phyloP scores from a whole-genome alignment of 2,888 invertebrate species.

The Macroteleia sp. region DNA sequence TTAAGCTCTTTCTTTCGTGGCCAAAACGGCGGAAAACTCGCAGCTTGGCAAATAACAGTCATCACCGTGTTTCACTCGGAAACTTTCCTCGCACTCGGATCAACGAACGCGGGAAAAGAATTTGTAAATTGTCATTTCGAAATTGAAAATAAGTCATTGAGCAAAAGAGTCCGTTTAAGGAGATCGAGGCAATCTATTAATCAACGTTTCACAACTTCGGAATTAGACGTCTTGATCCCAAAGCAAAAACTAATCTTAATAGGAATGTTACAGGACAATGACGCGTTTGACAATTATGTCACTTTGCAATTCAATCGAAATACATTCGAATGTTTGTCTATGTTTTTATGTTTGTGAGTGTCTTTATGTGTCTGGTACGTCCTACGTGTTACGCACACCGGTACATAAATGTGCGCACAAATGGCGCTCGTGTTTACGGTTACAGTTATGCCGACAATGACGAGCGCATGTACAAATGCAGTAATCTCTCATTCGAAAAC shows the following conservation, averaged over 20 bases:
- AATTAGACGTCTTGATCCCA: constrained; percentile 33
- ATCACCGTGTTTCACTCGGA: background rate
- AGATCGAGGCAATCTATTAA: constrained; percentile 14
- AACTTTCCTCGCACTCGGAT: constrained; percentile 5
- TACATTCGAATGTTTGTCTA: constrained; percentile 21
- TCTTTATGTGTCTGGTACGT: too few species aligned
- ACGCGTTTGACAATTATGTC: constrained; percentile 56
- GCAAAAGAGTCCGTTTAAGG: constrained; percentile 23
- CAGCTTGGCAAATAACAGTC: constrained; percentile 7
- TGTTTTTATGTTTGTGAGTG: too few species aligned
- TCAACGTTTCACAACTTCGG: constrained; percentile 21
- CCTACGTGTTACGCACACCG: constrained; percentile 25
- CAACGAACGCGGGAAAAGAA: constrained; percentile 6
- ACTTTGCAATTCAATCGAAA: constrained; percentile 54
- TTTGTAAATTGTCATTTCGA: background rate
- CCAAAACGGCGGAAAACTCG: constrained; percentile 5
- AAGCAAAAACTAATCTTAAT: constrained; percentile 42
- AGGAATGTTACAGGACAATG: constrained; percentile 44
- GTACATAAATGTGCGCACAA: too few species aligned
- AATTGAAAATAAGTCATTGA: constrained; percentile 17
- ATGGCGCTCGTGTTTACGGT: background rate
- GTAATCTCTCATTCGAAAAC: constrained; percentile 10
- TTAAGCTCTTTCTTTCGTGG: constrained; percentile 11
- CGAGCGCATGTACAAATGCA: too few species aligned
- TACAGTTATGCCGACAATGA: constrained; percentile 38